Base-by-base conservation (phyloP, 1,140 invertebrate species). In the Odontomachus brunneus region DNA sequence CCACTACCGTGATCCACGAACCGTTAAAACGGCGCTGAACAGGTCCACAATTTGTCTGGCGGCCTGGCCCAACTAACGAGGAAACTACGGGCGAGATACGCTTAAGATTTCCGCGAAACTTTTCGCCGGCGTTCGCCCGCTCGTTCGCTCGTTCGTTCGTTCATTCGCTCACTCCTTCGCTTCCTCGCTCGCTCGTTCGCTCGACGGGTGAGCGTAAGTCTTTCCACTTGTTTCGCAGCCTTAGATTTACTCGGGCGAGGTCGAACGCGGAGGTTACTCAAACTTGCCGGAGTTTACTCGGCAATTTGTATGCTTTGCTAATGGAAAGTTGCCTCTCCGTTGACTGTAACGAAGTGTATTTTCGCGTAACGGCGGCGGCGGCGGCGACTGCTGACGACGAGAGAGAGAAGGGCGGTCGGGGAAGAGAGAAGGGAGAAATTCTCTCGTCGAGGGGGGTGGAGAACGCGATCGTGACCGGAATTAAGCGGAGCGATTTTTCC, bases 281-380 rank as follows among this genome's bases (percentile, higher is more conserved):
- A 87, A 60, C 81, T 74, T 72, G 53, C 69, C 80, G 24, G 76
- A 87, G 73, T 87, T 87, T 84, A 76, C 82, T 74, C 85, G 81
- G 73, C 83, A 86, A 87, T 87, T 87, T 87, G 86, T 87, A 81
- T 86, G 83, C 85, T 78, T 84, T 80, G 81, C 85, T 80, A 73
- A 84, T 66, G 80, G 78, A 83, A 87, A 87, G 62, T 86, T 85
- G 69, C 78, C 67, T 69, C 67, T 69, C 48, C 75, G 75, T 80
- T 80, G 65, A 80, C 75, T 80, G 75, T 80, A 80, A 80, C 75
- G 75, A 80, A 80, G 75, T 80, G 75, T 80, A 80, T 80, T 80
- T 80, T 80, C 78, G n/a, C 85, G 84, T 82, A 69, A 82, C 84
- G 78, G 73, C 65, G 51, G 74, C 33, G 66, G 26, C 49, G 74